A percentile compares a stretch with the other conserved stretches of the same genome.
Evolutionary conservation across 2,113 vertebrate genomes (phyloP).

Genomic region (Chunga burmeisteri): DNA sequence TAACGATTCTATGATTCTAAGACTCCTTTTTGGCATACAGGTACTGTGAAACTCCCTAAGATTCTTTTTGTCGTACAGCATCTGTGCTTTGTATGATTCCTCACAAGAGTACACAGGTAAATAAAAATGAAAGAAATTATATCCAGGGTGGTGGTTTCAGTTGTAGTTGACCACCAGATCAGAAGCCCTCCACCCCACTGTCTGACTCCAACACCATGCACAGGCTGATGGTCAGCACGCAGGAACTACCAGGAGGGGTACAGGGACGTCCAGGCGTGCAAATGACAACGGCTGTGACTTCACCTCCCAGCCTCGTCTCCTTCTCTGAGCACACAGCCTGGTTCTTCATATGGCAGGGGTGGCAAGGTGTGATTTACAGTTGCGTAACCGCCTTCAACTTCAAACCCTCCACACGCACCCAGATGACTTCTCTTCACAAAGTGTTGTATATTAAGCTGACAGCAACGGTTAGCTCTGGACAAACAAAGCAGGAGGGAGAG

Average conservation of each 20-base stretch:
- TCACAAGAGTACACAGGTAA: background rate
- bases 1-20: background rate
- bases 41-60: accelerated
- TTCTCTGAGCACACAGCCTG: background rate
- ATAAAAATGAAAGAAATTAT: background rate
- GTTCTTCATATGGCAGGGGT: background rate
- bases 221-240: accelerated
- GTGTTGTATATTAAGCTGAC: background rate
- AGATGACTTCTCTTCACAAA: background rate
- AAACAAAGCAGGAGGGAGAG: background rate
- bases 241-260: background rate
- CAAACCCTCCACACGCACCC: background rate
- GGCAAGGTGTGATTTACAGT: background rate
- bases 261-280: accelerated
- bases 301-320: background rate
- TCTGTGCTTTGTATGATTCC: accelerated
- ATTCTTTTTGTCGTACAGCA: background rate
- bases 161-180: background rate
- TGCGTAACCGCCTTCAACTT: accelerated
- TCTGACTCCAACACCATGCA: accelerated
- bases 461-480: background rate
- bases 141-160: accelerated
- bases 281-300: background rate
- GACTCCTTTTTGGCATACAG: background rate
- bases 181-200: background rate